Conservation (phyloP, 2,888 invertebrate genomes). For the Dicranocentrus wangi region DNA sequence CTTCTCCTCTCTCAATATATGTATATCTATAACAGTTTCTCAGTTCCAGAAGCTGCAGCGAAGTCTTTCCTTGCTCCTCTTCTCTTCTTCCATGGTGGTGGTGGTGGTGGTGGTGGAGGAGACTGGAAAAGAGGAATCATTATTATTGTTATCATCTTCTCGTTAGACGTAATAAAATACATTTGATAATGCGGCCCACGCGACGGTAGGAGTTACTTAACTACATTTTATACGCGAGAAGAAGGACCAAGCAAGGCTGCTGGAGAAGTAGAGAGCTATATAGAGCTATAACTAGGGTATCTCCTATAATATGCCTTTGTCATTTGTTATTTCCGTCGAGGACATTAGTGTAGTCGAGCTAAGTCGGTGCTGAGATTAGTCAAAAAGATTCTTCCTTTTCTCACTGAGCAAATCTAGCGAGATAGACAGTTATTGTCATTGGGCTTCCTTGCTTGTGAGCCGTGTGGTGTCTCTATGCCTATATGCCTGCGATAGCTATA, state of each 20-base stretch:
- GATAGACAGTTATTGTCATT: constrained; percentile 50
- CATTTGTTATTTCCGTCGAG: constrained; percentile 63
- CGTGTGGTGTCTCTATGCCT: no score
- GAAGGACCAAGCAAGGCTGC: background rate
- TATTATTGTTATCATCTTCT: constrained; percentile 65
- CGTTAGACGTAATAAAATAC: constrained; percentile 64
- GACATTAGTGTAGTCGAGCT: constrained; percentile 63
- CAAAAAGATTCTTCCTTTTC: constrained; percentile 61
- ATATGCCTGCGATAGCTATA: no score
- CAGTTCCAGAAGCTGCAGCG: no score
- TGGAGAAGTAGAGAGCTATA: background rate
- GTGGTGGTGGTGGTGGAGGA: background rate
- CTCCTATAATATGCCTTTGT: constrained; percentile 59
- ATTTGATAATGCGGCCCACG: constrained; percentile 51
- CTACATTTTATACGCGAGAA: background rate
- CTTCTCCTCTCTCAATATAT: background rate
- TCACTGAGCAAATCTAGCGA: constrained; percentile 61
- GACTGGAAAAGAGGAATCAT: constrained; percentile 23
- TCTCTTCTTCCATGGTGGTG: no score
- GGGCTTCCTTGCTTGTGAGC: constrained; percentile 25
- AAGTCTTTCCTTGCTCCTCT: no score
- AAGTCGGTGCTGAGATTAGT: constrained; percentile 65
- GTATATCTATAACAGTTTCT: background rate
- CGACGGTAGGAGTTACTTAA: constrained; percentile 36
- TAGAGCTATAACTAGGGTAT: no score